A percentile compares a stretch with the other conserved stretches of the same genome.
Conservation (phyloP, 2,888 invertebrate species). For the Caenorhabditis wallacei region DNA sequence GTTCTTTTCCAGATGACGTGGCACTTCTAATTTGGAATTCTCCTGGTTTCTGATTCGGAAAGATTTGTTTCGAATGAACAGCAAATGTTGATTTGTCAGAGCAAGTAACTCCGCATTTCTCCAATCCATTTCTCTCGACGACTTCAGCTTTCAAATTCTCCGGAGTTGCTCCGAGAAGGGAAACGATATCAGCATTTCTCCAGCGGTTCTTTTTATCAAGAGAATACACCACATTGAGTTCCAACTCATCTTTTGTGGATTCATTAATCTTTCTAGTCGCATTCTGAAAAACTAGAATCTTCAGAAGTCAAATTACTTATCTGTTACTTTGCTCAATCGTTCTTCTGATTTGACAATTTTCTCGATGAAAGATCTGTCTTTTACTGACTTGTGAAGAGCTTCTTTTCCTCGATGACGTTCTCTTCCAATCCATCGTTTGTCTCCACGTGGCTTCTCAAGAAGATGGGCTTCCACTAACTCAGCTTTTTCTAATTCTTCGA, state of each 20-base stretch:
- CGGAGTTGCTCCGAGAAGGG: conserved; percentile 8
- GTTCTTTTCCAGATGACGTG: conserved; percentile 43
- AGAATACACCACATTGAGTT: conserved; percentile 42
- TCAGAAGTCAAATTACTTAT: neutral
- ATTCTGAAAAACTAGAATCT: conserved; percentile 17
- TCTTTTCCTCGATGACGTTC: conserved; percentile 39
- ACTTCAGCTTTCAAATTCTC: conserved; percentile 44
- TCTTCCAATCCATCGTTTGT: conserved; percentile 41
- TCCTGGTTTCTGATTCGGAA: conserved; percentile 9
- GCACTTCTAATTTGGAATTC: conserved; percentile 42
- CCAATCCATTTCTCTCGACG: conserved; percentile 32
- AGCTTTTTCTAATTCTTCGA: conserved; percentile 1
- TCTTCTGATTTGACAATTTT: conserved; percentile 29
- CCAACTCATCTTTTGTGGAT: conserved; percentile 28
- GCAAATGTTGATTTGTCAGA: conserved; percentile 23
- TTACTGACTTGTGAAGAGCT: conserved; percentile 33
- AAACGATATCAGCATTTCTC: conserved; percentile 5
- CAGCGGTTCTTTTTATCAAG: conserved; percentile 48
- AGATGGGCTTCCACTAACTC: neutral
- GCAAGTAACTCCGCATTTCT: neutral
- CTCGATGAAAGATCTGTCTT: conserved; percentile 35
- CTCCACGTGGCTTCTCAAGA: conserved; percentile 54
- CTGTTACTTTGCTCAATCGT: conserved; percentile 45
- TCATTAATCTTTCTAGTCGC: neutral
- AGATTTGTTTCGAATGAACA: conserved; percentile 7